Percentiles rank a stretch among this genome's conserved stretches.
These are phyloP conservation scores for Synergus umbraculus DNA, from an alignment of 2,888 invertebrate genomes.

Conservation along the genomic window DNA sequence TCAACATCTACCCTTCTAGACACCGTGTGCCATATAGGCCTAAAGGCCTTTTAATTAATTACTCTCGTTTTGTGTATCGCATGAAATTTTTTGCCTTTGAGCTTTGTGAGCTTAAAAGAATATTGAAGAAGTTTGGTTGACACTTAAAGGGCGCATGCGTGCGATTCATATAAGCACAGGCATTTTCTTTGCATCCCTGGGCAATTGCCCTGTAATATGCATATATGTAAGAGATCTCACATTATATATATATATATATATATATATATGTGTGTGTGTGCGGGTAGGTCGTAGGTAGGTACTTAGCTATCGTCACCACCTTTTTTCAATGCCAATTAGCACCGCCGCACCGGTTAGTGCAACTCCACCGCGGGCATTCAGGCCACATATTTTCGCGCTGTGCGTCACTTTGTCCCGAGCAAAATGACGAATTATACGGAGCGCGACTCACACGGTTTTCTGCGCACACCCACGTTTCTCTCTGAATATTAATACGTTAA, in stretches of 20 bases:
- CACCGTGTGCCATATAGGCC: not conserved
- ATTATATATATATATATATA: too few species aligned
- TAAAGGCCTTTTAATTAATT: slow-evolving; percentile 64
- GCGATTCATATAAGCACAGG: slow-evolving; percentile 5
- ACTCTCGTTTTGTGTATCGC: slow-evolving; percentile 59
- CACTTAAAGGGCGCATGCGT: slow-evolving; percentile 26
- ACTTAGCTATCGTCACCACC: slow-evolving; percentile 71
- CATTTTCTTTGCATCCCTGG: not conserved
- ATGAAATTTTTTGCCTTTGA: slow-evolving; percentile 54
- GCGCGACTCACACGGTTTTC: slow-evolving; percentile 45
- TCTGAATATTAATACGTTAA: slow-evolving; percentile 60
- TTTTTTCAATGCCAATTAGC: slow-evolving; percentile 75
- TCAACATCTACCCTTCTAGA: not conserved
- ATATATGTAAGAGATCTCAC: not conserved
- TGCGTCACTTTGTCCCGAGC: slow-evolving; percentile 51
- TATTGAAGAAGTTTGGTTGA: slow-evolving; percentile 14
- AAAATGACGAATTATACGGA: slow-evolving; percentile 56
- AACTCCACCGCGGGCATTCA: slow-evolving; percentile 49
- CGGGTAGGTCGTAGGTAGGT: slow-evolving; percentile 47
- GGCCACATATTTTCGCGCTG: slow-evolving; percentile 51
- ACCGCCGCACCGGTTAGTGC: slow-evolving; percentile 61
- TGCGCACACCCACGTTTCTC: slow-evolving; percentile 50
- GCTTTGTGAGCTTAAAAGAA: slow-evolving; percentile 46
- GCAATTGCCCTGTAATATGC: not conserved
- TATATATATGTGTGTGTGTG: not conserved